phyloP scores from a whole-genome alignment of 2,888 invertebrate genomes.

The Tetheella fluctuosa region DNA sequence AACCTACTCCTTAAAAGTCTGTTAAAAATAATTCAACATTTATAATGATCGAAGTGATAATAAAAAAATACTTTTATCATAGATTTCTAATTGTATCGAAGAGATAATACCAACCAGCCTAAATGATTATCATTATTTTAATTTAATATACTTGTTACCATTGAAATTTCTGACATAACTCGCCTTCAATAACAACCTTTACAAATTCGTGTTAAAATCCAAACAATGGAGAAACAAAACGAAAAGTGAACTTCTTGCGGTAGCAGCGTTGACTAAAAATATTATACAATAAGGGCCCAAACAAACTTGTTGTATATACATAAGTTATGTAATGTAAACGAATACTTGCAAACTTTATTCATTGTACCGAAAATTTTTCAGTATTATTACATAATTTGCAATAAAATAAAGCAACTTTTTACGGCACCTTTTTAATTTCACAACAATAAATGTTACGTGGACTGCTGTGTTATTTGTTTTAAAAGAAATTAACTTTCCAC shows the following conservation, averaged over 20 bases:
- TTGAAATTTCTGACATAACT: no score
- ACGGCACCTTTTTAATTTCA: background rate
- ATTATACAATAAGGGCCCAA: background rate
- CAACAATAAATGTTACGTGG: background rate
- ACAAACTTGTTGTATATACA: background rate
- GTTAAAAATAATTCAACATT: no score
- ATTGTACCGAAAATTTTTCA: slow-evolving; percentile 17
- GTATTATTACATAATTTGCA: slow-evolving; percentile 23
- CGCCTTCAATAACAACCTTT: no score
- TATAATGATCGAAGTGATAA: no score
- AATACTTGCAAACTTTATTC: background rate
- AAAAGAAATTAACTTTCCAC: background rate
- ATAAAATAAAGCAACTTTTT: slow-evolving; percentile 9
- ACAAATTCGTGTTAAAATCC: background rate
- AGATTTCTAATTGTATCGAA: no score
- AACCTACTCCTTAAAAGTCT: no score
- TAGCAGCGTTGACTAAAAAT: background rate
- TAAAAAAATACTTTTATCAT: no score
- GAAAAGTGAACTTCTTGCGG: background rate
- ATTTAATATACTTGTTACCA: no score
- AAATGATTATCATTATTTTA: no score
- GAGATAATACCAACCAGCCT: no score
- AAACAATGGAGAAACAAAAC: background rate
- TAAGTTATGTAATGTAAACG: background rate
- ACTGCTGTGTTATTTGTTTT: background rate